Base-by-base conservation (phyloP, 2,888 invertebrate species). In the Calliopum simillimum region DNA sequence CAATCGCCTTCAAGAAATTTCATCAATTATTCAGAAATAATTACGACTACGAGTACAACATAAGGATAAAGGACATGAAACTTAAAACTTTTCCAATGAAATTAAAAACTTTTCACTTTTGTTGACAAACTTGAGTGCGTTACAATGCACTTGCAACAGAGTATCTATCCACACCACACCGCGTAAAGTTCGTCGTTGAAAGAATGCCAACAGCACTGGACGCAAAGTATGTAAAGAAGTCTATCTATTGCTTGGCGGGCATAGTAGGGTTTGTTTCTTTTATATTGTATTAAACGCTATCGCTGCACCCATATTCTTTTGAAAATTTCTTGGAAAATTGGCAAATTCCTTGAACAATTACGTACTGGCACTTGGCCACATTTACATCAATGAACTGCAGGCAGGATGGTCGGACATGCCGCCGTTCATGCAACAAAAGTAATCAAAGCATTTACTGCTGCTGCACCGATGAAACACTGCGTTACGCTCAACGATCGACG, bases 11-110 rank as follows among this genome's bases (percentile, higher is more conserved):
- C 23, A 14, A 14, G 56, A 49, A 67, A 47, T 67, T 16, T 21
- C 59, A 67, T 67, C 58, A 67, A 67, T 67, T 67, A 67, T 67
- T 58, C 67, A 58, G 67, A 33, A 67, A 16, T 58, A 67, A 67
- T 59, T 58, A 47, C 46, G 46, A 47, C n/a, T n/a, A n/a, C 49
- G 43, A 33, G 23, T 21, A 53, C 53, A 43, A 46, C 44, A 56
- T 23, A 23, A 56, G 3, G 55, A 19, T n/a, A 23, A 19, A 25
- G 16, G 59, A 59, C 43, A 59, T 41, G 59, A 33, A 64, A 66
- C 44, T 47, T 13, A 53, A 64, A 67, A 67, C 58, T 67, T 67
- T 59, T 58, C 59, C 49, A 58, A 67, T 67, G 67, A 67, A 67
- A 59, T 59, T 59, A 67, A 67, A 67, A 49, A 49, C 67, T 21